Evolutionary conservation across 2,888 invertebrate genomes (phyloP).

Genomic region (Andrena bucephala): DNA sequence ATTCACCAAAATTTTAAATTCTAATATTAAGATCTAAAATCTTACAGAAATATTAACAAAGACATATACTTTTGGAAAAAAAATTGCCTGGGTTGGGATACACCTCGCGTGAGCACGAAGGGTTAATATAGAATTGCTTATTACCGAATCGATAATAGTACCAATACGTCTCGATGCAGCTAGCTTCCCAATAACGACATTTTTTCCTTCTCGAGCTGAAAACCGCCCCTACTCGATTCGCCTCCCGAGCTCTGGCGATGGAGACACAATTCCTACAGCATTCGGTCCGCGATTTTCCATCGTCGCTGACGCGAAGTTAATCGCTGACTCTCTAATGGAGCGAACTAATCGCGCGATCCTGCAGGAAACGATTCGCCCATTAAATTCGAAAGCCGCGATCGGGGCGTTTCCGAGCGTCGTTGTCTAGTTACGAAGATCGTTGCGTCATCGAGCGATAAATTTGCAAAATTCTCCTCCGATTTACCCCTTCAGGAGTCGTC

Average conservation of each 20-base stretch:
- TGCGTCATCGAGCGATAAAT: slow-evolving; percentile 51
- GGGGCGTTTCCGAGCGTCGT: slow-evolving; percentile 53
- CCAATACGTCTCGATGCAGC: background rate
- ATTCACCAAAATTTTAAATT: too few species aligned
- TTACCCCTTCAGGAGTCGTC: background rate
- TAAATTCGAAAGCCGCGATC: slow-evolving; percentile 67
- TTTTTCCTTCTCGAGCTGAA: background rate
- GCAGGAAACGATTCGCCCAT: slow-evolving; percentile 71
- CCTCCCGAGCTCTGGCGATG: background rate
- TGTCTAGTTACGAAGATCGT: slow-evolving; percentile 53
- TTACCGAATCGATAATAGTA: too few species aligned
- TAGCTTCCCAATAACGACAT: background rate
- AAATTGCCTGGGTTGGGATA: too few species aligned
- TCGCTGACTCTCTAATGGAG: slow-evolving; percentile 74
- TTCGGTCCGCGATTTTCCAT: slow-evolving; percentile 46
- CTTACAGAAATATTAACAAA: too few species aligned
- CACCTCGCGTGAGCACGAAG: too few species aligned
- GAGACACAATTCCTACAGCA: slow-evolving; percentile 26
- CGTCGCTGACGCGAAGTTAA: slow-evolving; percentile 60
- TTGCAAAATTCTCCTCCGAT: background rate
- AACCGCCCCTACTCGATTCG: slow-evolving; percentile 6
- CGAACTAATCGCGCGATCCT: slow-evolving; percentile 76
- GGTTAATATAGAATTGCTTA: too few species aligned
- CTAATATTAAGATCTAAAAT: too few species aligned
- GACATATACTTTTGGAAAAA: too few species aligned